Evolutionary conservation across 2,888 invertebrate species (phyloP).

Genomic region (Andrena marginata): DNA sequence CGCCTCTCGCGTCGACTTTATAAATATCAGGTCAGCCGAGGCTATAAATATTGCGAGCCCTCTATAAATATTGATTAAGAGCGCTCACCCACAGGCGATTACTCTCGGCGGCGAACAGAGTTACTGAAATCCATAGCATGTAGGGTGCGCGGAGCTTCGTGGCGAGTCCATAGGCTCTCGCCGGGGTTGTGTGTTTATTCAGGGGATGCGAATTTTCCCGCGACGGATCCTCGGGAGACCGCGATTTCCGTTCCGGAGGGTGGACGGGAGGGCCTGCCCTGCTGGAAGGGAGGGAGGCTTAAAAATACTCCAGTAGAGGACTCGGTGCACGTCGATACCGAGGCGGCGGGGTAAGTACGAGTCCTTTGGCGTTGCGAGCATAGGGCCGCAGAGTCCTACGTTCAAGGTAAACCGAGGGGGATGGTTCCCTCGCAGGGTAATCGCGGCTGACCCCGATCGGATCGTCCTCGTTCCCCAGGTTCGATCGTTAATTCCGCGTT

Average conservation of each 20-base stretch:
- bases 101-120: not conserved
- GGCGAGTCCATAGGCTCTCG: too few species aligned
- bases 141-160: too few species aligned
- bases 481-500: conserved; percentile 71
- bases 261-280: not conserved
- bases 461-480: conserved; percentile 66
- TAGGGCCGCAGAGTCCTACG: conserved; percentile 8
- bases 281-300: not conserved
- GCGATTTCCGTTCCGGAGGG: not conserved
- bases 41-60: conserved; percentile 56
- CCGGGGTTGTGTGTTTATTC: too few species aligned
- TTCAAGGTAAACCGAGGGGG: conserved; percentile 43
- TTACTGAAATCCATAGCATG: not conserved
- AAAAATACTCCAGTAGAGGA: not conserved
- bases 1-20: conserved; percentile 44
- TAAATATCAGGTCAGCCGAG: conserved; percentile 56
- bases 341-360: not conserved
- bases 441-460: conserved; percentile 56
- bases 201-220: not conserved
- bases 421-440: conserved; percentile 29
- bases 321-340: not conserved
- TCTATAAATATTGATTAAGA: conserved; percentile 62
- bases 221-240: not conserved
- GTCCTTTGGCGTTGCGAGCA: conserved; percentile 17
- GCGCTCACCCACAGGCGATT: conserved; percentile 22